phyloP scores from a whole-genome alignment of 2,113 vertebrate genomes.

The Apistogramma diplotaenia region DNA sequence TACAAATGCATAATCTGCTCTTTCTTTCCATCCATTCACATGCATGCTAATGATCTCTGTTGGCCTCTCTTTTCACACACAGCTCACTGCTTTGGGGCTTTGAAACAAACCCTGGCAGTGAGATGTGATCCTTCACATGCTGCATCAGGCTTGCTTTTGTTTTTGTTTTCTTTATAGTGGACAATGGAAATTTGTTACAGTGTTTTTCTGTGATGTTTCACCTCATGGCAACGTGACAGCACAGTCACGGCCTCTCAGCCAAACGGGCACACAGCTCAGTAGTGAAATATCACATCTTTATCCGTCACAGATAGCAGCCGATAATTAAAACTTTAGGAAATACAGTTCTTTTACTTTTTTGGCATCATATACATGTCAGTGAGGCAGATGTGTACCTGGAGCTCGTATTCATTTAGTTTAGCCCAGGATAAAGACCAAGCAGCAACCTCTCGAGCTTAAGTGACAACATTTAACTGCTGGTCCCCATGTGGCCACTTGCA shows the following conservation, averaged over 20 bases:
- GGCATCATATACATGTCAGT: accelerated
- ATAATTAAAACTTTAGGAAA: slow-evolving; percentile 5
- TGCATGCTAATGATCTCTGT: slow-evolving; percentile 67
- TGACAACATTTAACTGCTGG: neutral
- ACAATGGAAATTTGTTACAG: slow-evolving; percentile 34
- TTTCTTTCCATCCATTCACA: slow-evolving; percentile 69
- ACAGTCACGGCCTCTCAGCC: neutral
- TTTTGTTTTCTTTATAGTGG: slow-evolving; percentile 1
- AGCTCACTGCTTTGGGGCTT: slow-evolving; percentile 43
- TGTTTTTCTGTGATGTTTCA: slow-evolving; percentile 28
- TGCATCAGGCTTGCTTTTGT: slow-evolving; percentile 13
- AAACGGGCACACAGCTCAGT: neutral
- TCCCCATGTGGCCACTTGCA: neutral
- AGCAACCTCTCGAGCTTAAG: neutral
- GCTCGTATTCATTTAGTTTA: neutral
- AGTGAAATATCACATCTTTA: slow-evolving; percentile 15
- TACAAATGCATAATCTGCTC: slow-evolving; percentile 77
- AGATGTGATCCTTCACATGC: slow-evolving; percentile 19
- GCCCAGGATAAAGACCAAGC: neutral
- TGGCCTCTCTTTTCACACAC: slow-evolving; percentile 54
- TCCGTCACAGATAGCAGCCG: neutral
- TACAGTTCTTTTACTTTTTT: neutral
- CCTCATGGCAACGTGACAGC: slow-evolving; percentile 23
- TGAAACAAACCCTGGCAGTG: slow-evolving; percentile 50
- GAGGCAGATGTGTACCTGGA: neutral